Percentiles rank a stretch among this genome's conserved stretches.
These are phyloP conservation scores for Ceyx margarethae DNA, from an alignment of 2,113 vertebrate species.

Conservation along the genomic window DNA sequence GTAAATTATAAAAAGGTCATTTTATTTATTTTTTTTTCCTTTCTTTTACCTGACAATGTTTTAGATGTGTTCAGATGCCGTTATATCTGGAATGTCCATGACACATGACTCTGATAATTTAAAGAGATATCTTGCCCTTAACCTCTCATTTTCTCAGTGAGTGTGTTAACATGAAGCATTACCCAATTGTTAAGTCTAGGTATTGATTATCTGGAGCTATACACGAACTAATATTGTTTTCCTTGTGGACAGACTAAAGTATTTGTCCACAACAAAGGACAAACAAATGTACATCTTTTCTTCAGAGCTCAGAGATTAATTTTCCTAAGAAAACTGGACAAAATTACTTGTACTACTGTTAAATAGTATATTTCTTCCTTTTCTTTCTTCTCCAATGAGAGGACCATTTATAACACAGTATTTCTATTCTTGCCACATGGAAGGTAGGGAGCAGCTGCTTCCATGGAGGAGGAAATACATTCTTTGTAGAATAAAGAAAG, in stretches of 20 bases:
- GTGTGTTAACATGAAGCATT: conserved; percentile 53
- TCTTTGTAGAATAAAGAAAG: conserved; percentile 63
- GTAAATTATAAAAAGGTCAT: background rate
- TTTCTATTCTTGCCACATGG: conserved; percentile 11
- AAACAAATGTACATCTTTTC: conserved; percentile 33
- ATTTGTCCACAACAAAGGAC: conserved; percentile 52
- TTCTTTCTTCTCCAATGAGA: conserved; percentile 1
- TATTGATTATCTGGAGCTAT: conserved; percentile 66
- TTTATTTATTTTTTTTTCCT: background rate
- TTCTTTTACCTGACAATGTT: background rate
- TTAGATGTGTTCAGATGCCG: background rate
- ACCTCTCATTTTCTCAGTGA: conserved; percentile 31
- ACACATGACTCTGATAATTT: conserved; percentile 54
- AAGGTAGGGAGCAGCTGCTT: conserved; percentile 41
- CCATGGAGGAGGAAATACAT: conserved; percentile 14
- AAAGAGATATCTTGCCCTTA: conserved; percentile 53
- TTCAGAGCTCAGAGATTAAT: conserved; percentile 40
- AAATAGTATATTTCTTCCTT: background rate
- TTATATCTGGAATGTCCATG: conserved; percentile 31
- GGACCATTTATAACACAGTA: background rate
- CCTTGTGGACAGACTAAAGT: conserved; percentile 8
- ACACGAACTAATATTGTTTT: conserved; percentile 54
- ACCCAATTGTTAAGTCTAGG: conserved; percentile 18
- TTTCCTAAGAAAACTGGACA: conserved; percentile 20
- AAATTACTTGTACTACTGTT: conserved; percentile 9